Evolutionary conservation across 2,888 invertebrate species (phyloP).

Genomic region (Acleris laterana): DNA sequence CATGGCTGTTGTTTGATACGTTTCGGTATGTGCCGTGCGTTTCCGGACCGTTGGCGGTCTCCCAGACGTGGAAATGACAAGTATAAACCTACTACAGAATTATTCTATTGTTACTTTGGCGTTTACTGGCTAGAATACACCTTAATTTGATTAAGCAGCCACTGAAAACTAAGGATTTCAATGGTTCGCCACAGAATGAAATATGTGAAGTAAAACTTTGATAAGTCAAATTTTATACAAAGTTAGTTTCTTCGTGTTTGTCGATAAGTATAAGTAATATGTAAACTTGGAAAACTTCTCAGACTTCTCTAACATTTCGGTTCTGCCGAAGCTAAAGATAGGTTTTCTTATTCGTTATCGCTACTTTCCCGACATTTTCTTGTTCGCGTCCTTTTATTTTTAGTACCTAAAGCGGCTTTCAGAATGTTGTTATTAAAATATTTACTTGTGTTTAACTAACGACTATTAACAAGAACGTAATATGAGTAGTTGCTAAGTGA

Average conservation of each 20-base stretch:
- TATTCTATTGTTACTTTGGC: constrained; percentile 1
- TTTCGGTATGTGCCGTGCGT: constrained; percentile 32
- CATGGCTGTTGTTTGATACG: constrained; percentile 41
- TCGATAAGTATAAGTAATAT: constrained; percentile 24
- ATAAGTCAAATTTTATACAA: neutral
- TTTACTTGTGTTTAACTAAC: constrained; percentile 3
- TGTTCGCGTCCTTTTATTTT: constrained; percentile 20
- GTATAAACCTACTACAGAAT: neutral
- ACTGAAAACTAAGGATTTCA: neutral
- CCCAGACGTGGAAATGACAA: constrained; percentile 46
- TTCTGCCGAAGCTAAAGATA: constrained; percentile 37
- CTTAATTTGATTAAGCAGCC: neutral
- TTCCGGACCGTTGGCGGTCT: constrained; percentile 48
- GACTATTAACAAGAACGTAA: constrained; percentile 30
- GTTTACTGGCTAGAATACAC: neutral
- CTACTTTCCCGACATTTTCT: constrained; percentile 23
- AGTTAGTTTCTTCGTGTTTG: neutral
- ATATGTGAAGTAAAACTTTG: neutral
- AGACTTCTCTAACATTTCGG: constrained; percentile 39
- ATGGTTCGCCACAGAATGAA: neutral
- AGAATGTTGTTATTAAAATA: neutral
- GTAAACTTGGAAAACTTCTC: constrained; percentile 41
- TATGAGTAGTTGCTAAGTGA: constrained; percentile 27
- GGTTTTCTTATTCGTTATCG: constrained; percentile 40
- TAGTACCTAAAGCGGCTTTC: constrained; percentile 25